A percentile compares a stretch with the other conserved stretches of the same genome.
These are phyloP conservation scores for Phasianus colchicus DNA, from an alignment of 2,113 vertebrate genomes.

Conservation along the genomic window DNA sequence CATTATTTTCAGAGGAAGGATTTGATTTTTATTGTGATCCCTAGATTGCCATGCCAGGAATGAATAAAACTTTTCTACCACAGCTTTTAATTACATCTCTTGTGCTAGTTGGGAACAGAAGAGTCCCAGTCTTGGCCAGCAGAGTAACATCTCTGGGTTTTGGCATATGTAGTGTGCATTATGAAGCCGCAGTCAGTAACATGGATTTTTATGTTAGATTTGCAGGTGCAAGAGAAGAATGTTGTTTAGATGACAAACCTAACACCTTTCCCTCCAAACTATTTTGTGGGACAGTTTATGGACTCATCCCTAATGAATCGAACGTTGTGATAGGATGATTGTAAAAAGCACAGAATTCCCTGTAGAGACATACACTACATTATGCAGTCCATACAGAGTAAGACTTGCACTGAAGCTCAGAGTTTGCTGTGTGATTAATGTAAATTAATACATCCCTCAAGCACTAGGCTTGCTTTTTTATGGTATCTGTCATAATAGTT, in stretches of 20 bases:
- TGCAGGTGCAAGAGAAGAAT: background rate
- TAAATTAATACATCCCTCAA: background rate
- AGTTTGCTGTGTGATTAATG: background rate
- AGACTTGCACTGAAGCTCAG: background rate
- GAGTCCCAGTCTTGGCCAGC: background rate
- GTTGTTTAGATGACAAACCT: background rate
- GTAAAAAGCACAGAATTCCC: background rate
- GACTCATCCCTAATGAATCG: background rate
- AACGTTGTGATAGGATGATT: background rate
- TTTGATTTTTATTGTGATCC: background rate
- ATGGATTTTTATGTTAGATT: fast-evolving
- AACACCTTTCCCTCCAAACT: background rate
- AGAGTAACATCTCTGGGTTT: background rate
- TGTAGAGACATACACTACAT: background rate
- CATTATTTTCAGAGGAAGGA: background rate
- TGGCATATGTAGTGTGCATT: fast-evolving
- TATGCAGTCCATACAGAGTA: background rate
- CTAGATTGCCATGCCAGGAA: background rate
- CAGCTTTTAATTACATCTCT: background rate
- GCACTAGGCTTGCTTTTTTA: background rate
- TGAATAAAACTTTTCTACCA: background rate
- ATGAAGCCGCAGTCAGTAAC: fast-evolving
- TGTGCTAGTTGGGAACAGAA: background rate
- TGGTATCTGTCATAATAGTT: background rate
- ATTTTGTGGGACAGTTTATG: background rate